Evolutionary conservation across 2,888 invertebrate species (phyloP).

Genomic region (Dichetophora obliterata): DNA sequence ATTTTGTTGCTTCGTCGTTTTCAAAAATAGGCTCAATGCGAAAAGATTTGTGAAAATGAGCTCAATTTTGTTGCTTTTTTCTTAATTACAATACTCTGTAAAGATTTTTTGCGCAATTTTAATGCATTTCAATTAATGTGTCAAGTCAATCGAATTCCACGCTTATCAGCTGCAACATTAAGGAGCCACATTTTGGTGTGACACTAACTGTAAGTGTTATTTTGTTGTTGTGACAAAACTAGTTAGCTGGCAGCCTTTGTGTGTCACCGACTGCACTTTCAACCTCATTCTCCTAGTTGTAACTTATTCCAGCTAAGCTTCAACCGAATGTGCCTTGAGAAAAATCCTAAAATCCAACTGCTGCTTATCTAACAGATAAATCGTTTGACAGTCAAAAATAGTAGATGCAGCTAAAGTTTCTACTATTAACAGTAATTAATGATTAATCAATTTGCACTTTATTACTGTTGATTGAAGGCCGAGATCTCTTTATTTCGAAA

Average conservation of each 20-base stretch:
- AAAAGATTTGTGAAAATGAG: no score
- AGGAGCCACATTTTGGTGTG: background rate
- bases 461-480: no score
- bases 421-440: background rate
- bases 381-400: background rate
- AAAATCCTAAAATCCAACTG: no score
- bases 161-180: background rate
- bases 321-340: no score
- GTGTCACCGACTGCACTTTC: no score
- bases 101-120: background rate
- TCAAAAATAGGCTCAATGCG: no score
- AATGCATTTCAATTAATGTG: background rate
- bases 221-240: background rate
- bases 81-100: background rate
- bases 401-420: background rate
- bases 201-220: background rate
- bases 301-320: no score
- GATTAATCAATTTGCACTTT: conserved; percentile 15
- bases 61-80: no score
- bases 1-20: no score
- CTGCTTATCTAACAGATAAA: no score
- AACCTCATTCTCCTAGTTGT: no score
- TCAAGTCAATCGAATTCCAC: background rate
- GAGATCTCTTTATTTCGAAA: no score
- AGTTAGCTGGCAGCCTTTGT: background rate